Base-by-base conservation (phyloP, 2,113 vertebrate genomes). In the Oncorhynchus tshawytscha region DNA sequence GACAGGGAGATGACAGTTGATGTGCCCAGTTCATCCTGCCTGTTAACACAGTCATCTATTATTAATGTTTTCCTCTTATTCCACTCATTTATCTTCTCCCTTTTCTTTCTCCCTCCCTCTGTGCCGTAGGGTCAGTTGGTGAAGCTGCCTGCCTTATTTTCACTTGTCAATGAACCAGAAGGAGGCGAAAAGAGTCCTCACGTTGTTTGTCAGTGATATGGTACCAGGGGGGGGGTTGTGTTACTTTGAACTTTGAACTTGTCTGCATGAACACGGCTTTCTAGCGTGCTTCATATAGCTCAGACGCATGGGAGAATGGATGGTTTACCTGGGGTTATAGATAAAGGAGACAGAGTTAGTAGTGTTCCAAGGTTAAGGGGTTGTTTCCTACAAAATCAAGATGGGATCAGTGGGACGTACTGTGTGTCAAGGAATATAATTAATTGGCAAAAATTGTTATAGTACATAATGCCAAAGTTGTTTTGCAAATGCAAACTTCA, bases 211-310 rank as follows among this genome's bases (percentile, higher is more conserved):
- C 75, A 74, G 74, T 20, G 48, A 83, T 83, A 78, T 1, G 60
- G n/a, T 77, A 39, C 81, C 68, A 3, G 27, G 27, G 72, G 27
- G 27, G 72, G 69, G 76, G 69, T 27, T 81, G 69, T 91, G 91
- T 91, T 45, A 45, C 39, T 45, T 91, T 91, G 81, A 88, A 89
- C 90, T 84, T 88, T 91, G 81, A 88, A 89, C 90, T 84, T 88
- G 90, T 91, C 87, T 86, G 86, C 74, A 49, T 80, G 72, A 87
- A 82, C 76, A 78, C 62, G 72, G 74, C 75, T 85, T 82, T 90
- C 84, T 88, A 80, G 67, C 67, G 69, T 75, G 71, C 72, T 60
- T 79, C 73, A 81, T 82, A 83, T 62, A 66, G 73, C 70, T 82
- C 45, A 84, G 76, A 75, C 69, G 82, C 72, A 70, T 81, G 81